Percentiles rank a stretch among this genome's conserved stretches.
These are phyloP conservation scores for Anastrepha ludens DNA, from an alignment of 1,140 invertebrate species.

Conservation along the genomic window DNA sequence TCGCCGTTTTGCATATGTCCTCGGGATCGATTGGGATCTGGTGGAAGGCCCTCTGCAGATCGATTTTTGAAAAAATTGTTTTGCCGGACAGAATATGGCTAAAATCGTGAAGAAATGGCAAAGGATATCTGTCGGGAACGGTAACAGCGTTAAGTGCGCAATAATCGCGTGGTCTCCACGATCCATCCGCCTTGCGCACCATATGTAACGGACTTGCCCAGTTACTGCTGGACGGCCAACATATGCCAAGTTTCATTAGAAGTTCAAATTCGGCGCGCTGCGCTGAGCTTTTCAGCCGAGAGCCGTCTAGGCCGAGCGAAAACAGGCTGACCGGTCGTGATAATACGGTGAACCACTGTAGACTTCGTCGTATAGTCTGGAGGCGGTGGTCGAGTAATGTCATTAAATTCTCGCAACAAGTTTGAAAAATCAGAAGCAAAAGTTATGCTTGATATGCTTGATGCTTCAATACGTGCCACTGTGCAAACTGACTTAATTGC, in stretches of 20 bases:
- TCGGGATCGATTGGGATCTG: conserved; percentile 11
- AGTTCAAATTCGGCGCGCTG: conserved; percentile 71
- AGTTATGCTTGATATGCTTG: no score
- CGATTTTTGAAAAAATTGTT: conserved; percentile 57
- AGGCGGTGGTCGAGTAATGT: background rate
- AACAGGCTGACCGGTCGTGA: background rate
- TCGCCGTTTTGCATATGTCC: conserved; percentile 35
- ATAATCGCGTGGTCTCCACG: conserved; percentile 56
- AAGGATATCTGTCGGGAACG: conserved; percentile 52
- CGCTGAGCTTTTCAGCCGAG: no score
- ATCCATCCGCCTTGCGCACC: conserved; percentile 16
- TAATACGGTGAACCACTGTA: background rate
- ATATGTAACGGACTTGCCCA: no score
- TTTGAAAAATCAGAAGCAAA: no score
- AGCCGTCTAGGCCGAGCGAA: no score
- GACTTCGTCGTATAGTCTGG: background rate
- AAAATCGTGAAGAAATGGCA: conserved; percentile 54
- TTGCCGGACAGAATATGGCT: conserved; percentile 53
- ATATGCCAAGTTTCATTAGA: conserved; percentile 62
- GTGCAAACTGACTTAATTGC: no score
- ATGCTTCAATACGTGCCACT: no score
- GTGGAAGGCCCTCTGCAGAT: background rate
- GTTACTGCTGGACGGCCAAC: no score
- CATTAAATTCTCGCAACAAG: background rate
- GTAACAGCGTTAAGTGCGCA: conserved; percentile 50